phyloP scores from a whole-genome alignment of 2,113 vertebrate species.

The Elachura formosa region DNA sequence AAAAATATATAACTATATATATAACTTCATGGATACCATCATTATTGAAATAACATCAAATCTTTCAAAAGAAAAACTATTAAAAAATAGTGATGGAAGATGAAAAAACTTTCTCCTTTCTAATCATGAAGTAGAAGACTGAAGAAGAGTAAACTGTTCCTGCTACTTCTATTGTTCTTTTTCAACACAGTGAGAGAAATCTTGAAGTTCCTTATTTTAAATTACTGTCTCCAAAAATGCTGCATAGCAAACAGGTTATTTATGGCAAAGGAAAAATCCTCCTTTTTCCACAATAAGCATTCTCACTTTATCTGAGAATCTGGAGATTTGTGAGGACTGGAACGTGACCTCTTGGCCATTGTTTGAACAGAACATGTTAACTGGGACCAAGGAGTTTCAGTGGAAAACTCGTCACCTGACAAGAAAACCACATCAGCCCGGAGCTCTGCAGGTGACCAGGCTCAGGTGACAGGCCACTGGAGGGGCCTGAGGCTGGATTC shows the following conservation, averaged over 20 bases:
- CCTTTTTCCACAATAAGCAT: neutral
- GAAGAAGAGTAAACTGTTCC: neutral
- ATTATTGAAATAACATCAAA: neutral
- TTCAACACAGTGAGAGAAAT: neutral
- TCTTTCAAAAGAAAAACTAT: neutral
- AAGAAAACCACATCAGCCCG: neutral
- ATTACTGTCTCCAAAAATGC: neutral
- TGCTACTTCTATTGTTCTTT: neutral
- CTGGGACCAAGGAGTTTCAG: neutral
- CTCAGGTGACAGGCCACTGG: neutral
- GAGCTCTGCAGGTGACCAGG: neutral
- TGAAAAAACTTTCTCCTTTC: neutral
- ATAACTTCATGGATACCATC: neutral
- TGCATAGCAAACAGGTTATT: neutral
- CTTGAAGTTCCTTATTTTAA: neutral
- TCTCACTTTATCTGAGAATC: neutral
- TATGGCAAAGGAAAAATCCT: neutral
- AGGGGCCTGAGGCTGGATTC: neutral
- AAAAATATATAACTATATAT: no score
- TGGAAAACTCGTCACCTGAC: neutral
- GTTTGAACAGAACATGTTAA: neutral
- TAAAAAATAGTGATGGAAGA: neutral
- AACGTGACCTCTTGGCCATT: neutral
- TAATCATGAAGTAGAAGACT: neutral
- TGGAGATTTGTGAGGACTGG: neutral